Evolutionary conservation across 2,113 vertebrate genomes (phyloP).

Genomic region (Stegostoma tigrinum): DNA sequence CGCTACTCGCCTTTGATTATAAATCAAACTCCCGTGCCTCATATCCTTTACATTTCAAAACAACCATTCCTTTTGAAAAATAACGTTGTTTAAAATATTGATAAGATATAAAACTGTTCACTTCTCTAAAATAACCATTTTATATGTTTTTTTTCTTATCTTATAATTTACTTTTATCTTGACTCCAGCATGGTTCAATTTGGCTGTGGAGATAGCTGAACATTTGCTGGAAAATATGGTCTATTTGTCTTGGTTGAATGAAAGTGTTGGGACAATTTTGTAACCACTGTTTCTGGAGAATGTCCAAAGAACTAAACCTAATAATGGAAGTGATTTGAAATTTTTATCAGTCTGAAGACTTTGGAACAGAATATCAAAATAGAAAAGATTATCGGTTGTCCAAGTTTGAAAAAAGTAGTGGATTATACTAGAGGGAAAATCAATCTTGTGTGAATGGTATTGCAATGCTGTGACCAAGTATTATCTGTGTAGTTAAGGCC

Average conservation of each 20-base stretch:
- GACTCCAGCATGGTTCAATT: background rate
- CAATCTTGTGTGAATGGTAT: background rate
- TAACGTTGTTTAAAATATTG: background rate
- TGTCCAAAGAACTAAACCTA: background rate
- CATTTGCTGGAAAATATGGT: background rate
- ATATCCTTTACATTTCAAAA: background rate
- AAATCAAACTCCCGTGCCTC: background rate
- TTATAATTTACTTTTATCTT: background rate
- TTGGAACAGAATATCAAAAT: constrained; percentile 20
- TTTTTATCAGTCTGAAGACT: background rate
- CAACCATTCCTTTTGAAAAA: background rate
- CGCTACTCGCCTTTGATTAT: background rate
- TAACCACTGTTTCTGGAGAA: background rate
- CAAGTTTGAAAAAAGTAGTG: background rate
- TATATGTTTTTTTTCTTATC: background rate
- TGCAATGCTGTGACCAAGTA: background rate
- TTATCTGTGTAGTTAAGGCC: background rate
- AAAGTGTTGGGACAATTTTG: background rate
- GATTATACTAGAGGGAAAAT: background rate
- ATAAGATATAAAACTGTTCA: background rate
- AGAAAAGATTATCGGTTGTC: background rate
- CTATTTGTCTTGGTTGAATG: constrained; percentile 23
- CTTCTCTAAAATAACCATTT: background rate
- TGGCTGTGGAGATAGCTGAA: background rate
- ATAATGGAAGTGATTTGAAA: constrained; percentile 1